Evolutionary conservation across 2,113 vertebrate species (phyloP).

Genomic region (Gobio gobio): DNA sequence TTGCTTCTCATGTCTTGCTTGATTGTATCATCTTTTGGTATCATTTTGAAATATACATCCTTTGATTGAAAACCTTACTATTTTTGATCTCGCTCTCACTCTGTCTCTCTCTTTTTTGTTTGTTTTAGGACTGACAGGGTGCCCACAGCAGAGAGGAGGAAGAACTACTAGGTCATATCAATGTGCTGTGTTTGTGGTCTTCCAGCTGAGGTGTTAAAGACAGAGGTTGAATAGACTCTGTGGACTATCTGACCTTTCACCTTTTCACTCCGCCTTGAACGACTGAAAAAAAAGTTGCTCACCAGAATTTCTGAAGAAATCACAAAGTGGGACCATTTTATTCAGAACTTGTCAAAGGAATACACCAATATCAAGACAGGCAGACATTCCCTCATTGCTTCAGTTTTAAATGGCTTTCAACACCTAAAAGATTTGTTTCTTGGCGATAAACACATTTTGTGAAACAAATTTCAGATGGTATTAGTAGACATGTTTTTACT

Average conservation of each 20-base stretch:
- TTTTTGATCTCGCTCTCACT: not conserved
- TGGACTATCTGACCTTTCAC: slow-evolving; percentile 43
- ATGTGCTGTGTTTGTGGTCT: slow-evolving; percentile 43
- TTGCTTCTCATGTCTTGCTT: not conserved
- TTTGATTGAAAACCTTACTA: slow-evolving; percentile 1
- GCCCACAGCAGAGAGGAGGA: slow-evolving; percentile 19
- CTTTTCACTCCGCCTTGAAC: slow-evolving; percentile 44
- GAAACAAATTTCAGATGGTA: slow-evolving; percentile 1
- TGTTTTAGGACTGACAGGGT: slow-evolving; percentile 20
- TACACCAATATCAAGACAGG: slow-evolving; percentile 38
- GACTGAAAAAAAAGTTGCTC: slow-evolving; percentile 22
- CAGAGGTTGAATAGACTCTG: slow-evolving; percentile 27
- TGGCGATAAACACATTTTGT: not conserved
- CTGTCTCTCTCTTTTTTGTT: not conserved
- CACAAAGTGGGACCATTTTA: slow-evolving; percentile 49
- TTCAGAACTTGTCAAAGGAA: slow-evolving; percentile 47
- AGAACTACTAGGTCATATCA: slow-evolving; percentile 27
- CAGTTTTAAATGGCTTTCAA: slow-evolving; percentile 40
- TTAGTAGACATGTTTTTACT: not conserved
- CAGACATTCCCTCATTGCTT: slow-evolving; percentile 45
- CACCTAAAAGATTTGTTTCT: slow-evolving; percentile 8
- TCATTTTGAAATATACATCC: not conserved
- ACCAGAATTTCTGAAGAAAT: slow-evolving; percentile 26
- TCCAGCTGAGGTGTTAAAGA: slow-evolving; percentile 43
- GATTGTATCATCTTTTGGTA: not conserved